Evolutionary conservation across 2,888 invertebrate species (phyloP).

Genomic region (Heteromurus nitidus): DNA sequence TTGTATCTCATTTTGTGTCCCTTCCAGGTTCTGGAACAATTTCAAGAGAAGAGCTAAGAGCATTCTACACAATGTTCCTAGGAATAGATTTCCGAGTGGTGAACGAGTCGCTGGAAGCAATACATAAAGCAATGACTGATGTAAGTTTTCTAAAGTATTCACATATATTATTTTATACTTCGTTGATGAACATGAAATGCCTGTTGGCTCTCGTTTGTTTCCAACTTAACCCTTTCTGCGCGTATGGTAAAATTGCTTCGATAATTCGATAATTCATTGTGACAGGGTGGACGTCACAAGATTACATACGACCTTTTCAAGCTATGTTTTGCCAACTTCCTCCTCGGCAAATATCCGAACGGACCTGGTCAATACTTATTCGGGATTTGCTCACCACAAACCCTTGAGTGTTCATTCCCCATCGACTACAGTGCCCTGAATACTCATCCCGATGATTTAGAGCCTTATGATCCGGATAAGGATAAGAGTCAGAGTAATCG

Average conservation of each 20-base stretch:
- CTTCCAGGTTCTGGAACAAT: constrained; percentile 80
- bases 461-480: constrained; percentile 83
- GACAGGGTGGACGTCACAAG: constrained; percentile 82
- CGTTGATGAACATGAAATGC: too few species aligned
- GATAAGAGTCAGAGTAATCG: constrained; percentile 79
- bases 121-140: constrained; percentile 84
- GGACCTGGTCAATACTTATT: constrained; percentile 86
- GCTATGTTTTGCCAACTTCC: constrained; percentile 84
- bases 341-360: constrained; percentile 84
- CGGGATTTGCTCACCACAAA: constrained; percentile 76
- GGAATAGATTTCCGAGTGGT: constrained; percentile 81
- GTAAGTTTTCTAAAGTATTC: constrained; percentile 77
- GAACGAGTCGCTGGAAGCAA: constrained; percentile 82
- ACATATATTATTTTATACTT: neutral
- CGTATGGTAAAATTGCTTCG: too few species aligned
- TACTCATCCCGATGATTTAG: constrained; percentile 82
- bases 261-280: constrained; percentile 70
- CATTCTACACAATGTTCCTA: constrained; percentile 84
- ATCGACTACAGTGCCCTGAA: constrained; percentile 86
- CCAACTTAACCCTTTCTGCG: too few species aligned
- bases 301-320: constrained; percentile 83
- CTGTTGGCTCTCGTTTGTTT: too few species aligned
- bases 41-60: constrained; percentile 81
- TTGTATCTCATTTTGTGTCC: neutral
- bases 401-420: constrained; percentile 78